A percentile compares a stretch with the other conserved stretches of the same genome.
Conservation (phyloP, 2,888 invertebrate genomes). For the Drosophila tanythrix region DNA sequence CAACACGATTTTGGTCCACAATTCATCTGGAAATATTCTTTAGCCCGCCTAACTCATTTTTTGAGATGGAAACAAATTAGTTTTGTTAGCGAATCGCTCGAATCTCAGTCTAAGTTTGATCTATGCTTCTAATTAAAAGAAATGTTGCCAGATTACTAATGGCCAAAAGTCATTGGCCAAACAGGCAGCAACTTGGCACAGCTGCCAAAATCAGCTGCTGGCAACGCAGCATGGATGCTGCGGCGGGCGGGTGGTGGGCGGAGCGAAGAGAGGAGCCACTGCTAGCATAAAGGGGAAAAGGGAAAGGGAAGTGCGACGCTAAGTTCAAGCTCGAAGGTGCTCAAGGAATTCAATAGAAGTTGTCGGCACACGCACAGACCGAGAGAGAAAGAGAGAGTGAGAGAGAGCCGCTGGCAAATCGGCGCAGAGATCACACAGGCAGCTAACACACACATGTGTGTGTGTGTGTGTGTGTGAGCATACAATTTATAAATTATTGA, state of each 20-base stretch:
- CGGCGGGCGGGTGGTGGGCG: background rate
- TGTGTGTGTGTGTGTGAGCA: constrained; percentile 47
- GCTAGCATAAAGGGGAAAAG: background rate
- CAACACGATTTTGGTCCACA: background rate
- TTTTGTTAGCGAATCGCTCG: background rate
- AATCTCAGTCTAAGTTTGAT: constrained; percentile 3
- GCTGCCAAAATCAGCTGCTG: constrained; percentile 4
- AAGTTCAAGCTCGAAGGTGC: constrained; percentile 35
- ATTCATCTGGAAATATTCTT: background rate
- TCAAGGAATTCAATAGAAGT: constrained; percentile 71
- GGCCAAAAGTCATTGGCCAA: constrained; percentile 9
- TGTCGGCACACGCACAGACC: constrained; percentile 39
- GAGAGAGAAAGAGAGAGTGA: constrained; percentile 16
- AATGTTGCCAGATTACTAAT: constrained; percentile 12
- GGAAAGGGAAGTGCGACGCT: background rate
- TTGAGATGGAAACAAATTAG: background rate
- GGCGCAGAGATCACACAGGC: constrained; percentile 67
- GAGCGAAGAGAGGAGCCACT: background rate
- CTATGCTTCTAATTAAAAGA: constrained; percentile 7
- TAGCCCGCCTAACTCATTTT: background rate
- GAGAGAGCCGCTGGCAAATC: constrained; percentile 50
- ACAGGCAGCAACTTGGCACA: constrained; percentile 1
- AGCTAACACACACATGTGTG: background rate
- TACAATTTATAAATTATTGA: constrained; percentile 80
- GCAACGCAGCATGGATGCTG: background rate